phyloP scores from a whole-genome alignment of 2,113 vertebrate species.

The Tachysurus fulvidraco region DNA sequence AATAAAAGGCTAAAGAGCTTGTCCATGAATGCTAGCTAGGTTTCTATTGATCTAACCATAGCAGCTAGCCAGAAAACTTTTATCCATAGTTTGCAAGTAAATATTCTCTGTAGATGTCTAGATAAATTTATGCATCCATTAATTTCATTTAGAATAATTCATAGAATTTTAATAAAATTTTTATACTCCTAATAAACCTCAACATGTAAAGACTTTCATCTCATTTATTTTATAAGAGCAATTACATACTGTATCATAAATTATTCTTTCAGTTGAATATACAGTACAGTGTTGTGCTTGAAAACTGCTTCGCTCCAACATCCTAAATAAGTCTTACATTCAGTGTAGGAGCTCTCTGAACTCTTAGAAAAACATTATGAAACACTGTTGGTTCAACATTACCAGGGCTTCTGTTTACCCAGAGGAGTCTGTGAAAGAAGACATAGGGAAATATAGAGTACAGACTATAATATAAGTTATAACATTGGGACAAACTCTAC shows the following conservation, averaged over 20 bases:
- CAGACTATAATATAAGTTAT: not conserved
- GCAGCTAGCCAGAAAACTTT: not conserved
- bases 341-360: not conserved
- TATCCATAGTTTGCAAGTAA: not conserved
- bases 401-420: conserved; percentile 16
- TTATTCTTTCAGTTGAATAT: not conserved
- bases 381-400: not conserved
- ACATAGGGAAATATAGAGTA: not conserved
- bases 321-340: not conserved
- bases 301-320: not conserved
- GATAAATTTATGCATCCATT: not conserved
- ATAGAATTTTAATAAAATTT: not conserved
- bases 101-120: not conserved
- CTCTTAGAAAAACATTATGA: not conserved
- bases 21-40: not conserved
- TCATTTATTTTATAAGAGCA: not conserved
- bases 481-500: conserved; percentile 15
- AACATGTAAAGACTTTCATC: not conserved
- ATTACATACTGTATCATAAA: not conserved
- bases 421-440: not conserved
- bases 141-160: not conserved
- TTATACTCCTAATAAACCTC: not conserved
- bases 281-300: not conserved
- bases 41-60: not conserved
- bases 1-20: not conserved